Base-by-base conservation (phyloP, 1,140 invertebrate species). In the Drosophila grimshawi region DNA sequence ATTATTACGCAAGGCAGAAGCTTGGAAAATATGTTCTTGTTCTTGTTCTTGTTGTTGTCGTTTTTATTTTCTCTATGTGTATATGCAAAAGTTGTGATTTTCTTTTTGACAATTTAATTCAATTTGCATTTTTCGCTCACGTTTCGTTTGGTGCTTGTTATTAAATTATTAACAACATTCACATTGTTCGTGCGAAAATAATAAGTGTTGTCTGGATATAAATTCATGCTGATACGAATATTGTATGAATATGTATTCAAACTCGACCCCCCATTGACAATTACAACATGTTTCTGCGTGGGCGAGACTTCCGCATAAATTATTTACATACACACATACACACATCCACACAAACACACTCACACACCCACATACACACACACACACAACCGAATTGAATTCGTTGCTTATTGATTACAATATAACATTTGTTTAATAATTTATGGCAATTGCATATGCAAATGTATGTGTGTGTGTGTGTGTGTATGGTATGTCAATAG, bases 361-460 rank as follows among this genome's bases (percentile, higher is more conserved):
- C 19, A 19, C 19, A 1, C 10, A 39, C 5, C 19, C 19, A 19
- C 19, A 19, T 1, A 19, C 19, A 19, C 19, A 49, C 5, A 64
- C 11, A 65, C 45, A 52, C 35, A 65, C 11, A 59, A 35, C 52
- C 46, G 29, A 52, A 11, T n/a, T n/a, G 33, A 63, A 62, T 52
- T 52, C 63, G 46, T 85, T 80, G 81, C 78, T 88, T 86, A 86
- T 86, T 86, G 79, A 86, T 86, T 88, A 79, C 82, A 79, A 71
- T 81, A 86, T 81, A 86, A 81, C 82, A 86, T 86, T 86, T 86
- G 82, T 86, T 86, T 80, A 88, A 86, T 79, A 88, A 86, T 88
- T 86, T 88, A 86, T 86, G 77, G 82, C 70, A 57, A 77, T 76
- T 46, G 41, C 59, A 67, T 68, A 73, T 76, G 56, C 68, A 71